Conservation (phyloP, 2,113 vertebrate species). For the Panthera tigris region DNA sequence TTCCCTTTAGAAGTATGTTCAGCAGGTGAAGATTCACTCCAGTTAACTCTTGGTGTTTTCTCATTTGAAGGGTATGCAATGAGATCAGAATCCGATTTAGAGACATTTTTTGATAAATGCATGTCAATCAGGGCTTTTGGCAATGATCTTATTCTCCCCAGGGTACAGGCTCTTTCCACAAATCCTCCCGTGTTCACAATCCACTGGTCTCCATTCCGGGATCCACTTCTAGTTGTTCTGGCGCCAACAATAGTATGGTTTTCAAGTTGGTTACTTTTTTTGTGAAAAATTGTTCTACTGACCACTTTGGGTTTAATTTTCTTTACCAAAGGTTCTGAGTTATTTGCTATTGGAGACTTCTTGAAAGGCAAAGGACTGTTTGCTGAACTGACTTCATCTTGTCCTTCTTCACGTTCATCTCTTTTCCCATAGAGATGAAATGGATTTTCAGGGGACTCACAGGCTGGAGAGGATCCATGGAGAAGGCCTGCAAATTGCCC, state of each 20-base stretch:
- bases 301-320: conserved; percentile 93
- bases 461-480: conserved; percentile 96
- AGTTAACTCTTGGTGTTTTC: conserved; percentile 91
- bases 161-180: conserved; percentile 95
- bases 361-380: conserved; percentile 78
- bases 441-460: conserved; percentile 94
- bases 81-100: conserved; percentile 97
- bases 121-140: conserved; percentile 93
- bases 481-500: conserved; percentile 97
- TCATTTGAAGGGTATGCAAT: conserved; percentile 88
- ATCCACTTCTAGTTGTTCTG: conserved; percentile 66
- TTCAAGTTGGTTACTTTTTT: conserved; percentile 88
- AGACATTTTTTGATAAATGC: conserved; percentile 94
- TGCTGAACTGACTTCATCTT: conserved; percentile 82
- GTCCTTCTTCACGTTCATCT: conserved; percentile 62
- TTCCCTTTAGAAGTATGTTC: conserved; percentile 86
- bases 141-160: conserved; percentile 95
- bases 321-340: conserved; percentile 79
- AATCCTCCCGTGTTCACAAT: conserved; percentile 82
- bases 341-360: conserved; percentile 78
- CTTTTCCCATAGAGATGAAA: conserved; percentile 92
- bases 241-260: conserved; percentile 82
- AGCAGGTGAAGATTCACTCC: conserved; percentile 87
- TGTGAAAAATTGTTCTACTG: conserved; percentile 96
- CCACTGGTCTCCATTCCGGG: conserved; percentile 84